Evolutionary conservation across 2,888 invertebrate species (phyloP).

Genomic region (Zygothrica quintamaculata): DNA sequence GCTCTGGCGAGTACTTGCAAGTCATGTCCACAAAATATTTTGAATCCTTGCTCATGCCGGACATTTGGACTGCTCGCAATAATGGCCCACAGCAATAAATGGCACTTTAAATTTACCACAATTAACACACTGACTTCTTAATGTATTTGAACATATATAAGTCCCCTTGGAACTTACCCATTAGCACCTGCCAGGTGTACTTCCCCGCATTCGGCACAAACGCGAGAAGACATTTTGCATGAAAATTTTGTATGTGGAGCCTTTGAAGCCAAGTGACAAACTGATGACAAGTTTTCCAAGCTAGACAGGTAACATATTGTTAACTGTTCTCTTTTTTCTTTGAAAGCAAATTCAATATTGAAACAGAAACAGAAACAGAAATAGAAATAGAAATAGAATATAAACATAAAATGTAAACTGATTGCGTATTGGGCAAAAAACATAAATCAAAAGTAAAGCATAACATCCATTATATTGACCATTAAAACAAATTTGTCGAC

Average conservation of each 20-base stretch:
- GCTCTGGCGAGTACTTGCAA: constrained; percentile 88
- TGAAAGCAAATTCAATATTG: constrained; percentile 3
- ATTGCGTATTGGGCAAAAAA: too few species aligned
- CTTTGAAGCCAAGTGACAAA: constrained; percentile 26
- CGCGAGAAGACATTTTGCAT: constrained; percentile 43
- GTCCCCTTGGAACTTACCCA: constrained; percentile 42
- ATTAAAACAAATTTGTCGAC: constrained; percentile 80
- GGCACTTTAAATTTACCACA: constrained; percentile 86
- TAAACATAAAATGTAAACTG: neutral
- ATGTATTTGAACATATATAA: neutral
- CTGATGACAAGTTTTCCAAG: constrained; percentile 5
- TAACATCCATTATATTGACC: constrained; percentile 76
- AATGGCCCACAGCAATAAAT: constrained; percentile 93
- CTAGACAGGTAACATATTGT: constrained; percentile 23
- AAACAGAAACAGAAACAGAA: neutral
- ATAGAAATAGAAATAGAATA: neutral
- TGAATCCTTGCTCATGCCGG: constrained; percentile 91
- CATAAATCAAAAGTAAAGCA: constrained; percentile 53
- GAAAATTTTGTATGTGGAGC: constrained; percentile 20
- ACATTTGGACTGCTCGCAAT: constrained; percentile 92
- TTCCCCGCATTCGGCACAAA: constrained; percentile 50
- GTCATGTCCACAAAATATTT: constrained; percentile 97
- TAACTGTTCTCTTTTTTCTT: constrained; percentile 14
- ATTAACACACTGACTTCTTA: neutral
- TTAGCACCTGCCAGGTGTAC: constrained; percentile 40